Percentiles rank a stretch among this genome's conserved stretches.
These are phyloP conservation scores for Fopius arisanus DNA, from an alignment of 1,140 invertebrate genomes.

Conservation along the genomic window DNA sequence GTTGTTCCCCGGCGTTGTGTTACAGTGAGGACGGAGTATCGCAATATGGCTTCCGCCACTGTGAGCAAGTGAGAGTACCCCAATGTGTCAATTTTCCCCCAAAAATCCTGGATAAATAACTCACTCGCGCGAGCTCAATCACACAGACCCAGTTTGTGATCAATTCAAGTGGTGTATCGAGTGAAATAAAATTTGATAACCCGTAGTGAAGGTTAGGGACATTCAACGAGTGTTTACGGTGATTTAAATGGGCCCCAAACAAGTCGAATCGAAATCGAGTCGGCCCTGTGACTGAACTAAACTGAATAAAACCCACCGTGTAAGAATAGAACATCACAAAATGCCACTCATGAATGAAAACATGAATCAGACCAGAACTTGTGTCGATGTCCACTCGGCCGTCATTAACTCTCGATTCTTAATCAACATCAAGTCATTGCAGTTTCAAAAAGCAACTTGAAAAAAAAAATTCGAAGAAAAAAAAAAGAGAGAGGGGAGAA, in stretches of 20 bases:
- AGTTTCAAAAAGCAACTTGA: no score
- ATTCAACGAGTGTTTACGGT: not conserved
- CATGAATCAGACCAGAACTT: no score
- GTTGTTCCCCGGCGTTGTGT: slow-evolving; percentile 30
- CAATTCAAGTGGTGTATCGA: not conserved
- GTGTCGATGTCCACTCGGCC: not conserved
- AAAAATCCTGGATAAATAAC: slow-evolving; percentile 21
- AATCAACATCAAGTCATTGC: no score
- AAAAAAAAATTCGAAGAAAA: no score
- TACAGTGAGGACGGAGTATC: slow-evolving; percentile 43
- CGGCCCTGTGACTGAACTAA: not conserved
- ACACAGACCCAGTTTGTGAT: not conserved
- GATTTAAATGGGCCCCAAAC: slow-evolving; percentile 5
- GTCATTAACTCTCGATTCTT: no score
- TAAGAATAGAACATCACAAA: no score
- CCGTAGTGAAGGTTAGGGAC: not conserved
- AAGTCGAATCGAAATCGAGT: not conserved
- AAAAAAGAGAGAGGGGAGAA: not conserved
- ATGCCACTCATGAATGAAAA: no score
- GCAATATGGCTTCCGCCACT: slow-evolving; percentile 64
- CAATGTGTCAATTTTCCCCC: slow-evolving; percentile 40
- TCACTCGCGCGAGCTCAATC: not conserved
- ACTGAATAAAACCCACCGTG: not conserved
- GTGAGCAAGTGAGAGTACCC: slow-evolving; percentile 57
- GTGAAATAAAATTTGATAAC: not conserved